A percentile compares a stretch with the other conserved stretches of the same genome.
phyloP scores from a whole-genome alignment of 2,888 invertebrate species.

The Drosophila affinis region DNA sequence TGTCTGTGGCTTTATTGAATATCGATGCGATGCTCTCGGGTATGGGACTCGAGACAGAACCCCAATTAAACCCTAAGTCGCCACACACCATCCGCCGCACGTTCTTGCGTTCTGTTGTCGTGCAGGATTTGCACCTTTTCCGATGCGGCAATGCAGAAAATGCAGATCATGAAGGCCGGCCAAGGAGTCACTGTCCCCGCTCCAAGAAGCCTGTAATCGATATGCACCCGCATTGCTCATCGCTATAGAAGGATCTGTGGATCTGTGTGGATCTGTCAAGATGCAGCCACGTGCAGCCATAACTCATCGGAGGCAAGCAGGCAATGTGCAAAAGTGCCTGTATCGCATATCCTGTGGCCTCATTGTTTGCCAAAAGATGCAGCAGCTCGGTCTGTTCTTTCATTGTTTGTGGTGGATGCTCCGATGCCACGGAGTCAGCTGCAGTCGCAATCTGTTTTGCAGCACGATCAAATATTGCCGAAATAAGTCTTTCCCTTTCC shows the following conservation, averaged over 20 bases:
- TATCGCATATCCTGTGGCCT: constrained; percentile 71
- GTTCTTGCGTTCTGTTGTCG: constrained; percentile 43
- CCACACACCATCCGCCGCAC: constrained; percentile 65
- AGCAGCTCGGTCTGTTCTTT: constrained; percentile 41
- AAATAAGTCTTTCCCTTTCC: constrained; percentile 34
- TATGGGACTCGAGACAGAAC: constrained; percentile 43
- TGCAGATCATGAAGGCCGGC: constrained; percentile 61
- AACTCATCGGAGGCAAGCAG: constrained; percentile 65
- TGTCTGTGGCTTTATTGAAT: constrained; percentile 53
- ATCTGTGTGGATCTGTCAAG: constrained; percentile 41
- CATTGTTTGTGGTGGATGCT: constrained; percentile 33
- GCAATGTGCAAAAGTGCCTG: constrained; percentile 82
- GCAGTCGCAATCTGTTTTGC: constrained; percentile 72
- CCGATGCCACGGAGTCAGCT: constrained; percentile 57
- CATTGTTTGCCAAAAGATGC: constrained; percentile 67
- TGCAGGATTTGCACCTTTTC: constrained; percentile 60
- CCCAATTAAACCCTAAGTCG: constrained; percentile 76
- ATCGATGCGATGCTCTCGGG: constrained; percentile 38
- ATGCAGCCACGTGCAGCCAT: constrained; percentile 72
- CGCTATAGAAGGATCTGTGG: neutral
- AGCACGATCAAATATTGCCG: constrained; percentile 73
- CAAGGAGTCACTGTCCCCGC: constrained; percentile 38
- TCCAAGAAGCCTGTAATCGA: constrained; percentile 60
- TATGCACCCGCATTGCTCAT: constrained; percentile 71
- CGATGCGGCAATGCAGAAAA: constrained; percentile 54